These are phyloP conservation scores for Drosophila murphyi DNA, from an alignment of 1,140 invertebrate genomes.

Conservation along the genomic window DNA sequence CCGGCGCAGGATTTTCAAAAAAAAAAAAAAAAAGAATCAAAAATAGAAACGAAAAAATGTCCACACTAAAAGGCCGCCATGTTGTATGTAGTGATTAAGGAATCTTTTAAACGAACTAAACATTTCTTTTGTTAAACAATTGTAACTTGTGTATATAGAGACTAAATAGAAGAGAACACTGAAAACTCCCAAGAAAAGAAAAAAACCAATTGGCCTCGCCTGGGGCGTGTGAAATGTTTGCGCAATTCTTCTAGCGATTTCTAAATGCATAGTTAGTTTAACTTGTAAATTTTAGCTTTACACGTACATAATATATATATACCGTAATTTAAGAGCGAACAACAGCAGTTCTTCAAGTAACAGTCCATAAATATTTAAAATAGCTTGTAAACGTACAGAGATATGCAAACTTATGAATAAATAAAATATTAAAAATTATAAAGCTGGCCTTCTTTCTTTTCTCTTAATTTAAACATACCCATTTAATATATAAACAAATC, in stretches of 20 bases:
- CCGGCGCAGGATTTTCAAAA: slow-evolving; percentile 51
- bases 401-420: slow-evolving; percentile 65
- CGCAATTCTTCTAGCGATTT: slow-evolving; percentile 67
- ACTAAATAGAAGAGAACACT: slow-evolving; percentile 46
- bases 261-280: slow-evolving; percentile 80
- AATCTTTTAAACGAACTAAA: slow-evolving; percentile 51
- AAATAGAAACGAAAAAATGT: slow-evolving; percentile 12
- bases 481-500: not conserved
- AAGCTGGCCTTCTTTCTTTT: not conserved
- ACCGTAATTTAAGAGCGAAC: slow-evolving; percentile 68
- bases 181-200: slow-evolving; percentile 43
- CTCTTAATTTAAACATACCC: not conserved
- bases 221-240: slow-evolving; percentile 42
- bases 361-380: slow-evolving; percentile 83
- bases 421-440: slow-evolving; percentile 53
- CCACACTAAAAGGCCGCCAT: slow-evolving; percentile 59
- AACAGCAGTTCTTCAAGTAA: slow-evolving; percentile 69
- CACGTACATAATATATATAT: slow-evolving; percentile 43
- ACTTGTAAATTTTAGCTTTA: slow-evolving; percentile 83
- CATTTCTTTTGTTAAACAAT: slow-evolving; percentile 66
- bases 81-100: slow-evolving; percentile 77
- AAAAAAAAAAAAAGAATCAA: too few relatives aligned
- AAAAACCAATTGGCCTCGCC: slow-evolving; percentile 48
- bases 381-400: slow-evolving; percentile 72
- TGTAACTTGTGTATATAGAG: slow-evolving; percentile 76